A percentile compares a stretch with the other conserved stretches of the same genome.
phyloP scores from a whole-genome alignment of 2,888 invertebrate species.

The Cephus pulcher region DNA sequence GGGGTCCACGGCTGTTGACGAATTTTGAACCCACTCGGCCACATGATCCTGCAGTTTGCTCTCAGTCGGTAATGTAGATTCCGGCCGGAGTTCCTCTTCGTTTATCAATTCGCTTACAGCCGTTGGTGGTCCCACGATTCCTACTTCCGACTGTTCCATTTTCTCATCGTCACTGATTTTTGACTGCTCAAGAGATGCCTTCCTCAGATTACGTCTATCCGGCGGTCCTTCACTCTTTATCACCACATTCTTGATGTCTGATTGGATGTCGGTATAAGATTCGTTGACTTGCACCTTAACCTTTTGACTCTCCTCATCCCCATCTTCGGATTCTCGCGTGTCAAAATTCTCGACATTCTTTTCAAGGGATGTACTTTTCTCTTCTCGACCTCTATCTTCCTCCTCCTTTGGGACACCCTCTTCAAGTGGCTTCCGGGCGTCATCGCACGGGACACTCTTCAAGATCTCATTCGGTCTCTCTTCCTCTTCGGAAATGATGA shows the following conservation, averaged over 20 bases:
- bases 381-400: constrained; percentile 13
- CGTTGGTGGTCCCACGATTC: constrained; percentile 58
- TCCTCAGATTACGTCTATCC: too few relatives aligned
- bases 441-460: constrained; percentile 26
- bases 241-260: too few relatives aligned
- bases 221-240: too few relatives aligned
- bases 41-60: constrained; percentile 57
- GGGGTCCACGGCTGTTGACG: constrained; percentile 51
- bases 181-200: too few relatives aligned
- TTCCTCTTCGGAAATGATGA: constrained; percentile 16
- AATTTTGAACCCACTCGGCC: constrained; percentile 66
- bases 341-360: not conserved
- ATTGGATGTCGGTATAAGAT: too few relatives aligned
- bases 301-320: constrained; percentile 18
- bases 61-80: constrained; percentile 51
- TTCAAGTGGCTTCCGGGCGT: constrained; percentile 5
- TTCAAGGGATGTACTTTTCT: constrained; percentile 9
- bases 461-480: constrained; percentile 28
- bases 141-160: constrained; percentile 43
- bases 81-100: constrained; percentile 51
- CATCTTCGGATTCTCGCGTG: constrained; percentile 10
- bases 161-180: too few relatives aligned
- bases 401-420: constrained; percentile 7
- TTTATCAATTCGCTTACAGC: constrained; percentile 52
- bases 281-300: constrained; percentile 8